Conservation (phyloP, 1,140 invertebrate genomes). For the Sycophila sp. region DNA sequence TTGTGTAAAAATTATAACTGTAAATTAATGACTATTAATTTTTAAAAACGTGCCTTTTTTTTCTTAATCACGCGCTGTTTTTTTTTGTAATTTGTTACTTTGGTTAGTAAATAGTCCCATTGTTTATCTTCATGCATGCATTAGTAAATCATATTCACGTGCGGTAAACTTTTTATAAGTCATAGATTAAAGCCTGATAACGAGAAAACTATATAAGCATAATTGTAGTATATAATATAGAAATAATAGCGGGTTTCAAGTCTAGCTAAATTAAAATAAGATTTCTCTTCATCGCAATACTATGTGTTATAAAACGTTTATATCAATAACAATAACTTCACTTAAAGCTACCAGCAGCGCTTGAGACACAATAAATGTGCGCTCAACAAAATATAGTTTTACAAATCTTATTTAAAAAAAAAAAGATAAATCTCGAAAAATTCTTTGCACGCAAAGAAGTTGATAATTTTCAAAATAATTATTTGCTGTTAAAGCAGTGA, state of each 20-base stretch:
- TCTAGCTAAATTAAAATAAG: not conserved
- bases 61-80: not conserved
- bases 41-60: too few species aligned
- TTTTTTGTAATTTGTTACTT: too few species aligned
- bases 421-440: not conserved
- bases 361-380: conserved; percentile 8
- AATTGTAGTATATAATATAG: not conserved
- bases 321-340: conserved; percentile 18
- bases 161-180: not conserved
- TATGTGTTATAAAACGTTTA: conserved; percentile 21
- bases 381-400: conserved; percentile 13
- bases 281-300: conserved; percentile 12
- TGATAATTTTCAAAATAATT: conserved; percentile 14
- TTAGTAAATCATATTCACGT: not conserved
- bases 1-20: too few species aligned
- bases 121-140: not conserved
- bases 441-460: conserved; percentile 5
- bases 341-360: not conserved
- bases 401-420: conserved; percentile 13
- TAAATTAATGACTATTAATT: too few species aligned
- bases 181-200: not conserved
- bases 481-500: not conserved
- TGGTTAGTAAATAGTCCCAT: not conserved
- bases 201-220: not conserved
- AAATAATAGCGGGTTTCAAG: not conserved